These are phyloP conservation scores for Drosophila pegasa DNA, from an alignment of 2,888 invertebrate species.

Conservation along the genomic window DNA sequence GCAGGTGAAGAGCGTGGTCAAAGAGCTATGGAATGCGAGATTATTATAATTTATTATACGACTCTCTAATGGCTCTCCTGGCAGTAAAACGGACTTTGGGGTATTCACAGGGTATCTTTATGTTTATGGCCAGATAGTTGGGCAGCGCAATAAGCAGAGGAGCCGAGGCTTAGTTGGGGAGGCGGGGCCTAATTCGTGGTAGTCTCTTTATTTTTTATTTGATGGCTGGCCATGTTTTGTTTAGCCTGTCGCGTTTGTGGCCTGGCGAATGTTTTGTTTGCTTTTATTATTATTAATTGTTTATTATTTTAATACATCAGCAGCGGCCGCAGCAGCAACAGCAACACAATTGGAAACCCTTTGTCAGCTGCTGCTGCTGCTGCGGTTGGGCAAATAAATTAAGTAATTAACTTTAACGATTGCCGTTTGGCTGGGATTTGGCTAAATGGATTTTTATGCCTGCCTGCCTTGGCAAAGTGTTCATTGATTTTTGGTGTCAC, in stretches of 20 bases:
- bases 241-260: constrained; percentile 42
- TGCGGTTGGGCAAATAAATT: constrained; percentile 61
- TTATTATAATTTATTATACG: not conserved
- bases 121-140: constrained; percentile 1
- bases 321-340: constrained; percentile 16
- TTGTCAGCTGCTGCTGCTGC: constrained; percentile 41
- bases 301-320: constrained; percentile 61
- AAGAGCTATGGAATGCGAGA: not conserved
- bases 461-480: constrained; percentile 16
- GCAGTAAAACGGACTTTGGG: not conserved
- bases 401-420: constrained; percentile 68
- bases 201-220: constrained; percentile 1
- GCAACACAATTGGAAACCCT: constrained; percentile 33
- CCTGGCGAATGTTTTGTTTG: constrained; percentile 52
- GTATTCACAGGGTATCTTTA: constrained; percentile 11
- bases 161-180: constrained; percentile 6
- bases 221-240: constrained; percentile 31
- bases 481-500: constrained; percentile 26
- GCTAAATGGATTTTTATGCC: constrained; percentile 40
- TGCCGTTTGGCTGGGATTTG: constrained; percentile 40
- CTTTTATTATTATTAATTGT: constrained; percentile 64
- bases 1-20: not conserved
- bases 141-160: not conserved
- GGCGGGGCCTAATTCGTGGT: constrained; percentile 13
- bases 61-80: not conserved